These are phyloP conservation scores for Digitonthophagus gazella DNA, from an alignment of 2,888 invertebrate species.

Conservation along the genomic window DNA sequence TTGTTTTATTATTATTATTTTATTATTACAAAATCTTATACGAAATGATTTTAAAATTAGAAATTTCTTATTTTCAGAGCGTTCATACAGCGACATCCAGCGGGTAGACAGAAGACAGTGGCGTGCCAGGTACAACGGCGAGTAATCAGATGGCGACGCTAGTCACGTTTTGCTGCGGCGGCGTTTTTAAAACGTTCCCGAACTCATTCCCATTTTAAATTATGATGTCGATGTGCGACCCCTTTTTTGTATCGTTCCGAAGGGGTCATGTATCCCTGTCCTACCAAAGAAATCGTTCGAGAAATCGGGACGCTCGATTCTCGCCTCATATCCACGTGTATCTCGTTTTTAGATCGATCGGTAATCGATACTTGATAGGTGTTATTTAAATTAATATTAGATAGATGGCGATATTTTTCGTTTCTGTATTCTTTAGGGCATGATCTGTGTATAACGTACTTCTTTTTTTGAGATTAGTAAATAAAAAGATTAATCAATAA, in stretches of 20 bases:
- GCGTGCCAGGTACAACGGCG: conserved; percentile 35
- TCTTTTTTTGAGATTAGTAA: conserved; percentile 9
- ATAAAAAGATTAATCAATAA: not conserved
- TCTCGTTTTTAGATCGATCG: not conserved
- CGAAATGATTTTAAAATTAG: not conserved
- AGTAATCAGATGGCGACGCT: conserved; percentile 26
- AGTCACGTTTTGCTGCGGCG: conserved; percentile 23
- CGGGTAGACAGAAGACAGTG: conserved; percentile 48
- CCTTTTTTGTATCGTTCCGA: not conserved
- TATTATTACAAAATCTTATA: too few relatives aligned
- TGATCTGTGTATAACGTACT: not conserved
- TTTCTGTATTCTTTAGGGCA: not conserved
- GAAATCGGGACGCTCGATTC: not conserved
- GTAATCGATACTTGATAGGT: not conserved
- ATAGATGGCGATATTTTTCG: not conserved
- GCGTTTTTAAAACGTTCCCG: not conserved
- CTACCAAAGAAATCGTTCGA: not conserved
- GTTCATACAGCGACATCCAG: conserved; percentile 61
- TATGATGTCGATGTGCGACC: not conserved
- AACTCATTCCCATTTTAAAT: not conserved
- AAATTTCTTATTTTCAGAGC: conserved; percentile 50
- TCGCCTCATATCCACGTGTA: not conserved
- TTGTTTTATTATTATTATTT: too few relatives aligned
- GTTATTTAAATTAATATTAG: not conserved
- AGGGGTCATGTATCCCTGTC: not conserved